Evolutionary conservation across 2,113 vertebrate genomes (phyloP).

Genomic region (Misgurnus anguillicaudatus): DNA sequence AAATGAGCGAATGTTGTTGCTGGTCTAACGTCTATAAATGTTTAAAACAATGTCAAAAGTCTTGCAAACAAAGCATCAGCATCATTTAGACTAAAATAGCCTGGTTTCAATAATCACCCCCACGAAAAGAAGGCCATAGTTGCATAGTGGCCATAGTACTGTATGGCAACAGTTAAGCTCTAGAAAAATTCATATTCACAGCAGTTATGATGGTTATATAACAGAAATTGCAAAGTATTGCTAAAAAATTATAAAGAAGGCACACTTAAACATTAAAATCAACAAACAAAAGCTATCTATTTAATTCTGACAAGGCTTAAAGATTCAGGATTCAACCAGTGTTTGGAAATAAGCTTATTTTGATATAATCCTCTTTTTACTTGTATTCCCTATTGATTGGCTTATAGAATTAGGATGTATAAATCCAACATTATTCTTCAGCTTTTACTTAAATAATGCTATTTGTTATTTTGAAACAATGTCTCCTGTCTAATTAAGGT

Average conservation of each 20-base stretch:
- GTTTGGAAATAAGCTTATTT: slow-evolving; percentile 34
- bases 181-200: not conserved
- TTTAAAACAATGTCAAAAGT: slow-evolving; percentile 30
- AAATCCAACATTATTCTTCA: slow-evolving; percentile 28
- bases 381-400: slow-evolving; percentile 35
- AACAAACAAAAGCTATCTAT: slow-evolving; percentile 26
- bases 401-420: slow-evolving; percentile 25
- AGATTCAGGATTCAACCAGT: slow-evolving; percentile 25
- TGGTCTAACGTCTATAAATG: no score
- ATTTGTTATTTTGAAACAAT: slow-evolving; percentile 24
- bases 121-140: not conserved
- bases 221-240: not conserved
- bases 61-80: slow-evolving; percentile 29
- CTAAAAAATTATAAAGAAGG: not conserved
- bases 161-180: not conserved
- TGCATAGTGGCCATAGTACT: no score
- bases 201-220: not conserved
- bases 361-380: slow-evolving; percentile 39
- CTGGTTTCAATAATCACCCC: not conserved
- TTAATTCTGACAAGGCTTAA: slow-evolving; percentile 31
- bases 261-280: not conserved
- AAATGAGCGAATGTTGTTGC: no score
- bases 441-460: slow-evolving; percentile 30
- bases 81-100: not conserved
- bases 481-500: slow-evolving; percentile 29